Base-by-base conservation (phyloP, 2,797 vertebrate species). In the Gymnothorax javanicus region DNA sequence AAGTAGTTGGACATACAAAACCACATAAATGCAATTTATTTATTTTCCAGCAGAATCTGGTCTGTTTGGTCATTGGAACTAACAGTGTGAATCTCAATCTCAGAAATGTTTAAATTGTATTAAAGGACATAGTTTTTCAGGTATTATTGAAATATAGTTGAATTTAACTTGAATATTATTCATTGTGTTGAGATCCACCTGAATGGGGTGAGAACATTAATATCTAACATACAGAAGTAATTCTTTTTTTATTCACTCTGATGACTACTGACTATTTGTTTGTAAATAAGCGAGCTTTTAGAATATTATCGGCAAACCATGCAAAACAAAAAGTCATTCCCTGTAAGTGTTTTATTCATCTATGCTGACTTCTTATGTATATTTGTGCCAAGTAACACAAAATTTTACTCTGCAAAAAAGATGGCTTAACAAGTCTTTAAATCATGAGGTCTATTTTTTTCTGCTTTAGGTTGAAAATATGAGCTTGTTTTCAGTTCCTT, bases 51-150 rank as follows among this genome's bases (percentile, higher is more conserved):
- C 73, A 52, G 50, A 81, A 81, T 54, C 23, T 43, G 33, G 33
- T 2, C 23, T 81, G 77, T n/a, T n/a, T 20, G 12, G 20, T 56
- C 52, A 25, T 50, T 54, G n/a, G 56, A n/a, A 20, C 33, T 17
- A 77, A 23, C 27, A 54, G 8, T 54, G n/a, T 56, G 6, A 54
- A 81, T 81, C 50, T 81, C 50, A 81, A 81, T 81, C 20, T 56
- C 50, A 54, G 8, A 56, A 54, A 56, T 56, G 12, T 56, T 81
- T 54, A 52, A 81, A 54, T n/a, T 54, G 77, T 81, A 81, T 56
- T 56, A 81, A 81, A 81, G 77, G 17, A 13, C 50, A 81, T n/a
- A 56, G 77, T 52, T 56, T 81, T 81, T 81, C 77, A 81, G 50
- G 25, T 56, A 7, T 81, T 23, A 52, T n/a, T 81, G 43, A 50